Conservation (phyloP, 2,113 vertebrate genomes). For the Scytalopus superciliaris region DNA sequence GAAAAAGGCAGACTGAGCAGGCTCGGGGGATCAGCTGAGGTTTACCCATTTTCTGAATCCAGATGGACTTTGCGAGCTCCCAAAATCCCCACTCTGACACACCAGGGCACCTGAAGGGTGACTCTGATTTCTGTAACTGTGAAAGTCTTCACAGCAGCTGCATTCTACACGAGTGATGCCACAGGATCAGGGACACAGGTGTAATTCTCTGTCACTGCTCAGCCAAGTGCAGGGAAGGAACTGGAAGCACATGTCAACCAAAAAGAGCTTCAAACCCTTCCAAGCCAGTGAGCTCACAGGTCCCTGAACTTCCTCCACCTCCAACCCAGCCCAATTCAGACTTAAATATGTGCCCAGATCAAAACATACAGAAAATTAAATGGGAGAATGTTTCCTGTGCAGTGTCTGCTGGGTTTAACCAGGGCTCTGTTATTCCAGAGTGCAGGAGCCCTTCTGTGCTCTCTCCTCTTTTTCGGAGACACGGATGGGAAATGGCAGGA, state of each 20-base stretch:
- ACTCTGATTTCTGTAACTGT: background rate
- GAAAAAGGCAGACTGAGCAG: background rate
- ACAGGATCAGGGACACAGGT: background rate
- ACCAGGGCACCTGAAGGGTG: background rate
- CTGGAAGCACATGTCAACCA: background rate
- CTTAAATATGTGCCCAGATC: background rate
- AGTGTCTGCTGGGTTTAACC: background rate
- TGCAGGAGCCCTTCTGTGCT: background rate
- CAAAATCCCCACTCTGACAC: background rate
- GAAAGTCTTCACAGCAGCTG: background rate
- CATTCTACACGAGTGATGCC: background rate
- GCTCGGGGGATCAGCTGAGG: fast-evolving
- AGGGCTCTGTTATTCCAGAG: background rate
- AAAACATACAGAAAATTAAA: background rate
- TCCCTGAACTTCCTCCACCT: background rate
- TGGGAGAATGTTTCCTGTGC: background rate
- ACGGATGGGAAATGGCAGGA: background rate
- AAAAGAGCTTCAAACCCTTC: background rate
- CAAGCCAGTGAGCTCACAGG: background rate
- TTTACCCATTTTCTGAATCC: background rate
- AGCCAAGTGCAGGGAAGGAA: background rate
- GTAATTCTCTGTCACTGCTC: background rate
- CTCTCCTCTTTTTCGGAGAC: fast-evolving
- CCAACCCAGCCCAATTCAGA: background rate
- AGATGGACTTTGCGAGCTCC: background rate